Conservation (phyloP, 2,888 invertebrate genomes). For the Aspidapion aeneum region DNA sequence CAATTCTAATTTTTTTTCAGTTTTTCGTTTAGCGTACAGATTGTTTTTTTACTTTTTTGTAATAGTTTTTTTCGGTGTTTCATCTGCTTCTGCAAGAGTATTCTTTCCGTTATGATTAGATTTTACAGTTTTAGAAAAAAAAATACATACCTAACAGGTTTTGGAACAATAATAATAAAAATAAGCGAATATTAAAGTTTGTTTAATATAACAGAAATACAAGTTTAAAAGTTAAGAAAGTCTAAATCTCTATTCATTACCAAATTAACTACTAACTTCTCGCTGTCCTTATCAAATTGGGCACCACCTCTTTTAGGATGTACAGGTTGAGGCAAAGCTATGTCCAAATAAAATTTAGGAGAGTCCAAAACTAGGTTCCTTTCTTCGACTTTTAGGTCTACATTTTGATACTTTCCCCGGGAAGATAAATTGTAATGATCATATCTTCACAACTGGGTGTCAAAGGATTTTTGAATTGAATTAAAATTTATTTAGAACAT, state of each 20-base stretch:
- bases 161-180: too few relatives aligned
- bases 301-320: conserved; percentile 80
- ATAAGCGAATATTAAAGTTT: too few relatives aligned
- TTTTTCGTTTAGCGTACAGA: too few relatives aligned
- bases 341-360: conserved; percentile 62
- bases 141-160: too few relatives aligned
- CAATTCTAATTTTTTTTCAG: too few relatives aligned
- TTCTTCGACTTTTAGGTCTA: conserved; percentile 66
- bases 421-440: conserved; percentile 71
- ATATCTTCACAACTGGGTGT: conserved; percentile 63
- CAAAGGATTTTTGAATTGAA: conserved; percentile 39
- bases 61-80: too few relatives aligned
- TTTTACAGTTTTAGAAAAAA: too few relatives aligned
- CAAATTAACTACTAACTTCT: conserved; percentile 67
- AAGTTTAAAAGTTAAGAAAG: conserved; percentile 80
- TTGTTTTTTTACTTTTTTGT: too few relatives aligned
- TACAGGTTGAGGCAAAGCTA: conserved; percentile 78
- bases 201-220: too few relatives aligned
- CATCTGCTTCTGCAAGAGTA: too few relatives aligned
- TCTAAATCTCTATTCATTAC: conserved; percentile 79
- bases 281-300: conserved; percentile 66
- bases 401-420: conserved; percentile 71
- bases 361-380: conserved; percentile 61
- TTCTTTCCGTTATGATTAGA: too few relatives aligned
- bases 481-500: too few relatives aligned